A percentile compares a stretch with the other conserved stretches of the same genome.
Conservation (phyloP, 2,113 vertebrate genomes). For the Oreochromis aureus region DNA sequence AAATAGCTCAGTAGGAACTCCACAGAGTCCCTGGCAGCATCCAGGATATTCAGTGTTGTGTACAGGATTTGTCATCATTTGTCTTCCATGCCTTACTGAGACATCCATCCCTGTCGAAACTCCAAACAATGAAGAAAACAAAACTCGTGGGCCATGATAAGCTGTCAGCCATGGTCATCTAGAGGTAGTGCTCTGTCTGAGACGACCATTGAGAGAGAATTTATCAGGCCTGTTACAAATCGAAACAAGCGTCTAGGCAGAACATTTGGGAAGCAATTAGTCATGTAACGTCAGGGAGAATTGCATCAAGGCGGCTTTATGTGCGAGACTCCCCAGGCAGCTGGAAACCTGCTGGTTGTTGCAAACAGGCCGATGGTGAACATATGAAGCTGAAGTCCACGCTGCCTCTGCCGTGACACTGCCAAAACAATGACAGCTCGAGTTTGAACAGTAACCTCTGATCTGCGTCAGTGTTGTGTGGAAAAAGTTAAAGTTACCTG, state of each 20-base stretch:
- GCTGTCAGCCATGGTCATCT: slow-evolving; percentile 29
- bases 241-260: slow-evolving; percentile 9
- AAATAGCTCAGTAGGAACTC: not conserved
- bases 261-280: slow-evolving; percentile 44
- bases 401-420: not conserved
- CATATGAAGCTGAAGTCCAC: not conserved
- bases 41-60: not conserved
- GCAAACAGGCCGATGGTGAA: not conserved
- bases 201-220: not conserved
- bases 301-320: not conserved
- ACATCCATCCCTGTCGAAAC: slow-evolving; percentile 28
- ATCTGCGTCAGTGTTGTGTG: not conserved
- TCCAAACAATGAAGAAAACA: slow-evolving; percentile 16
- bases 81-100: slow-evolving; percentile 6
- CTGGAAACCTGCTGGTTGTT: slow-evolving; percentile 1
- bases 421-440: not conserved
- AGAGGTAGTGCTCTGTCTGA: not conserved
- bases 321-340: not conserved
- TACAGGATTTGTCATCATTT: slow-evolving; percentile 29
- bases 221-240: not conserved
- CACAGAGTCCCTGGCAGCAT: not conserved
- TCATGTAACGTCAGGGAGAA: not conserved
- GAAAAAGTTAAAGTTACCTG: not conserved
- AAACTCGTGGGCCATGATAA: slow-evolving; percentile 27
- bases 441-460: not conserved